Evolutionary conservation across 1,140 invertebrate species (phyloP), one percentile per base, ranked within the genome.

Genomic region (Drosophila biarmipes): DNA sequence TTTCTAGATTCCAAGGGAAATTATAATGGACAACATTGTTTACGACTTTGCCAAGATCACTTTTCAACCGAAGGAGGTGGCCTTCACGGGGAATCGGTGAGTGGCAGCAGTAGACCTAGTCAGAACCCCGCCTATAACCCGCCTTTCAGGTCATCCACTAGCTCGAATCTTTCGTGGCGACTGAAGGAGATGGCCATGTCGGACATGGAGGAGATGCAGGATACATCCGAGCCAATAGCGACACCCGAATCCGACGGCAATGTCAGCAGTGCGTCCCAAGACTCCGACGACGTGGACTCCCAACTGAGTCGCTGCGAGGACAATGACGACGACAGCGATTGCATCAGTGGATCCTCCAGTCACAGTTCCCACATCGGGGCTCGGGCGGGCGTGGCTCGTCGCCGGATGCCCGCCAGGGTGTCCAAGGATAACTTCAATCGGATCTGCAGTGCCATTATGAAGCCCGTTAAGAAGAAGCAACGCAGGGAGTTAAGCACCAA

Each of bases 371-470:
- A 27, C 19, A 38, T 27, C 7, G 68, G 68, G 0, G 59, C 37
- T 4, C 85, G 85, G 4, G 62, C 73, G 14, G 84, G 84, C 4
- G 78, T 90, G 12, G 37, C 73, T 0, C 80, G 90, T 0, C 90
- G 90, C 10, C 72, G 80, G 10, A 81, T 90, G 69, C 90, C 90
- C 2, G 37, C 68, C 0, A 74, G 90, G 6, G 55, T 71, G 4
- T 82, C 90, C 12, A 91, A 91, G 46, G 90, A 91, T 43, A 79
- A 85, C n/a, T 86, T 85, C 15, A 82, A 85, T 42, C 64, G 80
- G 6, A 79, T 91, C 2, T 52, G 90, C 56, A 87, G 90, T 17
- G 55, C 58, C 34, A 91, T 91, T 31, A 77, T 89, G 80, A 90
- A 89, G 42, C 76, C 90, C 6, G 49, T 38, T 0, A 76, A 74